Conservation (phyloP, 1,140 invertebrate species). For the Bathynomus jamesi region DNA sequence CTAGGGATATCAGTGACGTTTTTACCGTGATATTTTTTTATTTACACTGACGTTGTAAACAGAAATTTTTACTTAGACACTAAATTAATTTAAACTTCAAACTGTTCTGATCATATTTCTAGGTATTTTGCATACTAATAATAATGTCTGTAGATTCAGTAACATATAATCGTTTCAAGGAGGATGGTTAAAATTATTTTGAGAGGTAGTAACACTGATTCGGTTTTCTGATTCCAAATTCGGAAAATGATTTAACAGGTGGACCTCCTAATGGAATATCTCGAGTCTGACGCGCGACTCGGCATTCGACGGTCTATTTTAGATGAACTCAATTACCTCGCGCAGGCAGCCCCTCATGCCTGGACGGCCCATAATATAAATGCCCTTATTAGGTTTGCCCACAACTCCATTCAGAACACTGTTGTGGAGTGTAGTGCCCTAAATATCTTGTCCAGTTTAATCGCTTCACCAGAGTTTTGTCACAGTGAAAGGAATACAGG, state of each 20-base stretch:
- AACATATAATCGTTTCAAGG: no score
- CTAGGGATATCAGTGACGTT: no score
- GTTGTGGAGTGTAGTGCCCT: slow-evolving; percentile 36
- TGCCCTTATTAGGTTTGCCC: slow-evolving; percentile 51
- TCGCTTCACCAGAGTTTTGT: slow-evolving; percentile 40
- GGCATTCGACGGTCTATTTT: slow-evolving; percentile 45
- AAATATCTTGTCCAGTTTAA: slow-evolving; percentile 43
- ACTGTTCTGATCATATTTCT: no score
- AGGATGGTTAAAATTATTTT: no score
- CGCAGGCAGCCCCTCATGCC: slow-evolving; percentile 59
- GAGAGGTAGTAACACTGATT: no score
- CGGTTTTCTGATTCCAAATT: no score
- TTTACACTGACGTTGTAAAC: no score
- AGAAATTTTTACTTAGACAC: no score
- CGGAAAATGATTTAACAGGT: slow-evolving; percentile 21
- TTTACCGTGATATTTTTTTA: no score
- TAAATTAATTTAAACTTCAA: no score
- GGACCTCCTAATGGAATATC: slow-evolving; percentile 44
- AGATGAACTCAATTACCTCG: slow-evolving; percentile 45
- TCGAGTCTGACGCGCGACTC: slow-evolving; percentile 44
- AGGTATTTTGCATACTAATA: no score
- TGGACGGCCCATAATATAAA: slow-evolving; percentile 66
- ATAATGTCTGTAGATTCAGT: no score
- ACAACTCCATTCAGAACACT: slow-evolving; percentile 13
- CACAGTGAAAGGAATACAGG: slow-evolving; percentile 39